Percentiles rank a stretch among this genome's conserved stretches.
These are phyloP conservation scores for Neomonachus schauinslandi DNA, from an alignment of 2,113 vertebrate species.

Conservation along the genomic window DNA sequence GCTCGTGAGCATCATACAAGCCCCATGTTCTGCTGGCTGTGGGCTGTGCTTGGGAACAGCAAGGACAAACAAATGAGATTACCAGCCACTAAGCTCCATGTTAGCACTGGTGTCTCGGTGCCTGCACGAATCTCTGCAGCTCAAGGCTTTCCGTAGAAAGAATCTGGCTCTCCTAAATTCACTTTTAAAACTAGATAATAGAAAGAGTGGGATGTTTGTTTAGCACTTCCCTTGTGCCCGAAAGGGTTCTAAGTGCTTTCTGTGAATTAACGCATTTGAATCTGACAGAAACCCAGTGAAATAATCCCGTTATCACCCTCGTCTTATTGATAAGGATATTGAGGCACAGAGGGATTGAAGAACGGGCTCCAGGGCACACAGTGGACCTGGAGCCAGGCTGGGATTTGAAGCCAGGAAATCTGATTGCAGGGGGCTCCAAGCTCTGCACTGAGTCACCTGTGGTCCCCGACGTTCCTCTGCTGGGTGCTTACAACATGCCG, in stretches of 20 bases:
- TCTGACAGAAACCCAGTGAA: neutral
- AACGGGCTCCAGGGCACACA: neutral
- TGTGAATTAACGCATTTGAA: neutral
- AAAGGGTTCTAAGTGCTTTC: neutral
- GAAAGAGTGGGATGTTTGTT: neutral
- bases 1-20: constrained; percentile 6
- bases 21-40: neutral
- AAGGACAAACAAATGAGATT: constrained; percentile 35
- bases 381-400: neutral
- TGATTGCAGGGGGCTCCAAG: neutral
- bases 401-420: neutral
- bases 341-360: neutral
- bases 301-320: neutral
- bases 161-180: neutral
- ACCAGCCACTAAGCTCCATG: constrained; percentile 49
- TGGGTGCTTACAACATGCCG: neutral
- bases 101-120: neutral
- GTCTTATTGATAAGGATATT: no score
- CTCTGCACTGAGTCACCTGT: fast-evolving
- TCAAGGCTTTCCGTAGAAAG: neutral
- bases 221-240: neutral
- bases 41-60: constrained; percentile 59
- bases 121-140: constrained; percentile 56
- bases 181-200: neutral
- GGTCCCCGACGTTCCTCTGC: neutral